Evolutionary conservation across 2,113 vertebrate genomes (phyloP), one percentile per base, ranked within the genome.

Genomic region (Emberiza fucata): DNA sequence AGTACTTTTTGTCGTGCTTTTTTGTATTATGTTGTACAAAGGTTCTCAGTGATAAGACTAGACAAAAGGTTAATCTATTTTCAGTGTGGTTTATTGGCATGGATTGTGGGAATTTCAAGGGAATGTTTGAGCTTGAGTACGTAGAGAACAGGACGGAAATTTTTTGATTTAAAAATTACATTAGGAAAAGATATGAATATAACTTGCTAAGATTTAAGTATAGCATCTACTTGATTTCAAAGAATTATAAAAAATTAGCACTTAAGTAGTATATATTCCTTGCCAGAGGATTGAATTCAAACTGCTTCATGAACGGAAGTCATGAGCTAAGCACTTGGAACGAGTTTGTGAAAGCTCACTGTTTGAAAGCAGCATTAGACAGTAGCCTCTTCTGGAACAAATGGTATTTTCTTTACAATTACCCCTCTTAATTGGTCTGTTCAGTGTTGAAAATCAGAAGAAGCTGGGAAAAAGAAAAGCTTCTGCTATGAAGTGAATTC

Each of bases 51-150:
- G 93, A 95, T 97, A 97, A 97, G 90, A 95, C 93, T 82, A 97
- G 93, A 95, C 93, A 96, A 94, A 97, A 96, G 93, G 92, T 96
- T 94, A 95, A 96, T 95, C 84, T 94, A 13, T 97, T 96, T 96
- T 96, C 95, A 94, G 75, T 92, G 84, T 96, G 94, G 42, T 93
- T 95, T 96, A 83, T 87, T 96, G 95, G 93, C 94, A 16, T 92
- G 79, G 86, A 44, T 73, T 96, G 96, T 95, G 95, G 87, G 94
- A 97, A 92, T 33, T 77, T 70, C 1, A 22, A 39, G 50, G 35
- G 63, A 97, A 65, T 23, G 42, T 54, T 91, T 5, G 17, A 76
- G 18, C 54, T 73, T 37, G 33, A 82, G 73, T 50, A 77, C 7
- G 0, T 70, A 83, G 56, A 73, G 82, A 92, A 54, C 27, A 47